Evolutionary conservation across 92 coral and sea anemone species (phyloP).

Genomic region (Epizoanthus rinbou): DNA sequence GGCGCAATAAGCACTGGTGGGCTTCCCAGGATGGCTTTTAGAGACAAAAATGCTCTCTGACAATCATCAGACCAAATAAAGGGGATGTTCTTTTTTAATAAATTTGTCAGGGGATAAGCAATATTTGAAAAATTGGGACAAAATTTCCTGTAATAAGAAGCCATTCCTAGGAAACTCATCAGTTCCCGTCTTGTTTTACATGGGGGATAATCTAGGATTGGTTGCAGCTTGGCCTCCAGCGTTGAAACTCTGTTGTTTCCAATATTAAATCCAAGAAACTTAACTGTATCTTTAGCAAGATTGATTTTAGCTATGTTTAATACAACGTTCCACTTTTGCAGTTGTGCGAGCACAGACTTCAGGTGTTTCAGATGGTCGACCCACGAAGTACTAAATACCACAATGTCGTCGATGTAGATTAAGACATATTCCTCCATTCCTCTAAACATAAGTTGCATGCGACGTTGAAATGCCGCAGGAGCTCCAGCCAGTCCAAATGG

Average conservation of each 20-base stretch:
- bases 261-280: constrained; percentile 20
- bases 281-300: constrained; percentile 22
- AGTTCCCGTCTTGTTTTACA: constrained; percentile 23
- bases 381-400: constrained; percentile 23
- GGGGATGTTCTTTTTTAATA: too few relatives aligned
- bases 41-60: too few relatives aligned
- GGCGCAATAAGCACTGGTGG: too few relatives aligned
- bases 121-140: too few relatives aligned
- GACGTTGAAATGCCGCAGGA: constrained; percentile 25
- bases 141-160: not conserved
- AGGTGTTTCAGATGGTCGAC: constrained; percentile 25
- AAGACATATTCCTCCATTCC: constrained; percentile 21
- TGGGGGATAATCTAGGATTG: constrained; percentile 24
- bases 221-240: constrained; percentile 26
- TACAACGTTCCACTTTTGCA: constrained; percentile 23
- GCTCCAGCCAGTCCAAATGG: constrained; percentile 26
- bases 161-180: constrained; percentile 24
- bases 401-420: constrained; percentile 23
- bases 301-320: constrained; percentile 20
- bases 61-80: too few relatives aligned
- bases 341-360: constrained; percentile 21
- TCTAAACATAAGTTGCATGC: constrained; percentile 23
- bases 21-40: too few relatives aligned
- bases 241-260: constrained; percentile 23
- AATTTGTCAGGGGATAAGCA: too few relatives aligned